Evolutionary conservation across 2,113 vertebrate species (phyloP), one percentile per base, ranked within the genome.

Genomic region (Ornithorhynchus anatinus): DNA sequence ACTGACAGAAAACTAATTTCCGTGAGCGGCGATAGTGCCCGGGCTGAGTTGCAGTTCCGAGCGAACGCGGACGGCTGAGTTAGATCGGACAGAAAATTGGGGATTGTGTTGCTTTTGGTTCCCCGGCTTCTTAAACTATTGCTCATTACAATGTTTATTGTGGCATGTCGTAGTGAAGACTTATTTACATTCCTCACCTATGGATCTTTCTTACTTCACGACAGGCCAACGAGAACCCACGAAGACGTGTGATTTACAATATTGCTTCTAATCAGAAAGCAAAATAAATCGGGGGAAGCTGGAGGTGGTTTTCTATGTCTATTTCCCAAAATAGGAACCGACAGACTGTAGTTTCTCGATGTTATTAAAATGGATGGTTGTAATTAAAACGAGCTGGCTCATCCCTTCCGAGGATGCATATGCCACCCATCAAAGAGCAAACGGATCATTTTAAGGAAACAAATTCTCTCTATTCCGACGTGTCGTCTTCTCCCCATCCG

Each of bases 401-500:
- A 13, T 17, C 37, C 38, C 5, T 68, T 62, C 38, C 19, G 44
- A 81, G 50, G 33, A 78, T 78, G 65, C 23, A 42, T 43, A 60
- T 45, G 35, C 15, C 6, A 77, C 13, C 20, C 67, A 61, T 83
- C 60, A 84, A 74, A 78, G 58, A 61, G 69, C 48, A 82, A 42
- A 29, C 59, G 40, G 67, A 68, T 78, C 48, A 76, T 88, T 36
- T 59, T 54, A 81, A 64, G 45, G 82, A 79, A 86, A 82, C 86
- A 74, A 81, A 76, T 83, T 80, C 54, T 77, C 77, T 80, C 27
- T 39, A 38, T 84, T 87, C 57, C 81, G 65, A 77, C 43, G 59
- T 61, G 51, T 75, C 87, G 77, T 86, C 79, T 80, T 86, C 71
- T 86, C 61, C 7, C 43, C 51, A 70, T 87, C 86, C 66, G 72